Evolutionary conservation across 2,888 invertebrate genomes (phyloP), one percentile per base, ranked within the genome.

Genomic region (Deilephila elpenor): DNA sequence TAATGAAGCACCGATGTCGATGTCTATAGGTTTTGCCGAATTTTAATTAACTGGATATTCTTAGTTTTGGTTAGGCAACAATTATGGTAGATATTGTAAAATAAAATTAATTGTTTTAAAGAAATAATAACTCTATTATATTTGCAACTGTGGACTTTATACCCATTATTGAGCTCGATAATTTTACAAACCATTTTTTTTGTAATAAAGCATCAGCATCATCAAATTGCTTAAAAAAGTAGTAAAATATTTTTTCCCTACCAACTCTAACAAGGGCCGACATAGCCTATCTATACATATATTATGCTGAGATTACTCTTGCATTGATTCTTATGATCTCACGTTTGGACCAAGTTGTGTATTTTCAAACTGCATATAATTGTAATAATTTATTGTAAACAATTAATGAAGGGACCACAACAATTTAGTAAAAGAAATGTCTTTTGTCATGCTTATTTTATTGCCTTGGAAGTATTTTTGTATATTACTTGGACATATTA

Each of bases 251-350:
- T 25, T 6, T n/a, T 17, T 14, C 1, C 25, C 25, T 60, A 60
- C 29, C 14, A 25, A 60, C 60, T 29, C 14, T 17, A 20, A 25
- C 20, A 60, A 17, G 60, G 14, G 60, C 60, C 1, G 25, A 60
- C 11, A 17, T 0, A 60, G 14, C 11, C 29, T 0, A 32, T 5
- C 56, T 56, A 6, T 60, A 60, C 29, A 17, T 14, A 32, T 64
- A 64, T 64, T 64, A 64, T 64, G 34, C n/a, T n/a, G 11, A 64
- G n/a, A 64, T 37, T 44, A 44, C n/a, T n/a, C 37, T 37, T 61
- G 32, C 32, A 32, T 64, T 37, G 8, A 20, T 4, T 37, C 3
- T 34, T 64, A 11, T 37, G 37, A 11, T 19, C 34, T 6, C n/a
- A 37, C 8, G 20, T 0, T 25, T 29, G 61, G 34, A n/a, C 61